Evolutionary conservation across 1,140 invertebrate genomes (phyloP).

Genomic region (Liolophura sinensis): DNA sequence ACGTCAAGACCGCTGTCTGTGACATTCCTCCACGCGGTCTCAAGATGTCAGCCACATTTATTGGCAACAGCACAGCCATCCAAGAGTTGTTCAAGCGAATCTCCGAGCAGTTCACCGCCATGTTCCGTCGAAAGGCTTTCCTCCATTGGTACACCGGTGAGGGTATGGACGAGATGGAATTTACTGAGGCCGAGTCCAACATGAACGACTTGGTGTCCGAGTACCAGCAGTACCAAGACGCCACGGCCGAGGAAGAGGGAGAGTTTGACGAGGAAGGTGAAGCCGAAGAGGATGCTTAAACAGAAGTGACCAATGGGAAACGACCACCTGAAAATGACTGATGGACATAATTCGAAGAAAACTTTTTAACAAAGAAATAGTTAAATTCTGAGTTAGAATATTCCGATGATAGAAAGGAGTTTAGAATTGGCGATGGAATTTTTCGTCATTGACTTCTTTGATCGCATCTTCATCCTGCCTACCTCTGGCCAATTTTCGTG

Average conservation of each 20-base stretch:
- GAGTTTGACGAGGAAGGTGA: constrained; percentile 70
- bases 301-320: too few species aligned
- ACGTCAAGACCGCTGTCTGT: constrained; percentile 85
- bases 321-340: too few species aligned
- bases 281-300: constrained; percentile 65
- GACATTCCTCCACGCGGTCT: constrained; percentile 65
- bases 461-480: too few species aligned
- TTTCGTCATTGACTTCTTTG: too few species aligned
- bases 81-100: constrained; percentile 78
- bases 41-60: constrained; percentile 66
- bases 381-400: too few species aligned
- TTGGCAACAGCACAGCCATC: constrained; percentile 68
- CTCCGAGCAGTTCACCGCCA: constrained; percentile 64
- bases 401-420: too few species aligned
- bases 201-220: constrained; percentile 43
- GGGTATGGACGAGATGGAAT: constrained; percentile 83
- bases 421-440: too few species aligned
- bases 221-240: constrained; percentile 45
- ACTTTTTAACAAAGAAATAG: too few species aligned
- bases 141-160: constrained; percentile 73
- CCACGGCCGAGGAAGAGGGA: constrained; percentile 51
- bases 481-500: too few species aligned
- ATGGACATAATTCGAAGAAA: too few species aligned
- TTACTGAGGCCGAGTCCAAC: constrained; percentile 71
- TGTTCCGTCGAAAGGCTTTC: constrained; percentile 76